Evolutionary conservation across 2,888 invertebrate species (phyloP).

Genomic region (Lapara coniferarum): DNA sequence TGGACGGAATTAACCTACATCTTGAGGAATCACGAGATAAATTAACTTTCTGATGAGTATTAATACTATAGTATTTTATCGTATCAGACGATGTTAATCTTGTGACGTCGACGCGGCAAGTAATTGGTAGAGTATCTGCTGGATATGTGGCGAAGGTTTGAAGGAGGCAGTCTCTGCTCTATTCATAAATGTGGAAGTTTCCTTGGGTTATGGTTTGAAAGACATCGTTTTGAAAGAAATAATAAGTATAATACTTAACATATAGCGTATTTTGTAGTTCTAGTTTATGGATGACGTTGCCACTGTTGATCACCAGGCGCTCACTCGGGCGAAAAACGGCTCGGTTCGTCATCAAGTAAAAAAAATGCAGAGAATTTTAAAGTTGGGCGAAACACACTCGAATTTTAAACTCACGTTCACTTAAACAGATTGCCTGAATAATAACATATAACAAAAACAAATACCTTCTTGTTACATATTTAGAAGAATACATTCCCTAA

Average conservation of each 20-base stretch:
- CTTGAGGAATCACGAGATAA: background rate
- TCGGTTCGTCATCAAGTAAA: no score
- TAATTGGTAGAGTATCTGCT: no score
- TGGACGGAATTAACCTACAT: background rate
- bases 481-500: slow-evolving; percentile 7
- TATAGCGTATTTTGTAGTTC: no score
- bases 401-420: background rate
- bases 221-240: no score
- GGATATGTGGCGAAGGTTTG: no score
- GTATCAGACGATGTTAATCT: background rate
- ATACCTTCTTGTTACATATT: slow-evolving; percentile 2
- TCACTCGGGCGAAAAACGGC: no score
- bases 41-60: background rate
- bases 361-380: background rate
- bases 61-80: background rate
- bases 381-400: background rate
- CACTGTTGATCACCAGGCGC: no score
- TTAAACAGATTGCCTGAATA: slow-evolving; percentile 1
- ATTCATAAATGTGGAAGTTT: no score
- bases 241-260: no score
- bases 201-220: no score
- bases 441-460: background rate
- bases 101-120: background rate
- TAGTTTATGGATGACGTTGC: no score
- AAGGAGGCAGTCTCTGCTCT: no score